A percentile compares a stretch with the other conserved stretches of the same genome.
Evolutionary conservation across 1,140 invertebrate genomes (phyloP).

Genomic region (Agrilus planipennis): DNA sequence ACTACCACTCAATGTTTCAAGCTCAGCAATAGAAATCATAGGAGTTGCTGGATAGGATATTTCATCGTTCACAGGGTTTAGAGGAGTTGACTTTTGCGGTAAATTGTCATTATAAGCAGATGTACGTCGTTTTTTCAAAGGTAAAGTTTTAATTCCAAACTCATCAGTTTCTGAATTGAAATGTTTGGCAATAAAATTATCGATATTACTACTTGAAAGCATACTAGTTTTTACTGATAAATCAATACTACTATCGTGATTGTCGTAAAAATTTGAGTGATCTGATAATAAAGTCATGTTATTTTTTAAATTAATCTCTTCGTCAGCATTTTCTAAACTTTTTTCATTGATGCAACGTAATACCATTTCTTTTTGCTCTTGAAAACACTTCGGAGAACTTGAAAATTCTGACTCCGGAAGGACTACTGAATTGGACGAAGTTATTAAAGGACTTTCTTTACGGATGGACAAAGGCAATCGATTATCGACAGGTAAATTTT

Average conservation of each 20-base stretch:
- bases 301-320: background rate
- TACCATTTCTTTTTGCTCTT: background rate
- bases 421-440: no score
- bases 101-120: conserved; percentile 12
- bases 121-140: conserved; percentile 22
- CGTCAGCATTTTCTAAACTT: conserved; percentile 1
- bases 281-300: conserved; percentile 3
- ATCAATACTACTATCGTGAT: background rate
- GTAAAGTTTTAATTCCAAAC: conserved; percentile 17
- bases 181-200: conserved; percentile 3
- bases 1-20: conserved; percentile 11
- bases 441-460: no score
- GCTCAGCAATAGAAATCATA: conserved; percentile 24
- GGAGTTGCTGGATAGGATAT: conserved; percentile 22
- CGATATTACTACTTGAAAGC: conserved; percentile 7
- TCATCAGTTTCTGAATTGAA: conserved; percentile 13
- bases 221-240: background rate
- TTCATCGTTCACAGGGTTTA: conserved; percentile 14
- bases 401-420: conserved; percentile 2
- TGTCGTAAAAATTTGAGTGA: conserved; percentile 1
- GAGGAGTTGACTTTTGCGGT: conserved; percentile 9
- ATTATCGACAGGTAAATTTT: no score
- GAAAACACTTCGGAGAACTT: conserved; percentile 3
- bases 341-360: background rate
- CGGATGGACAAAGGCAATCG: no score